Conservation (phyloP, 2,797 vertebrate species). For the Philypnodon macrostomus region DNA sequence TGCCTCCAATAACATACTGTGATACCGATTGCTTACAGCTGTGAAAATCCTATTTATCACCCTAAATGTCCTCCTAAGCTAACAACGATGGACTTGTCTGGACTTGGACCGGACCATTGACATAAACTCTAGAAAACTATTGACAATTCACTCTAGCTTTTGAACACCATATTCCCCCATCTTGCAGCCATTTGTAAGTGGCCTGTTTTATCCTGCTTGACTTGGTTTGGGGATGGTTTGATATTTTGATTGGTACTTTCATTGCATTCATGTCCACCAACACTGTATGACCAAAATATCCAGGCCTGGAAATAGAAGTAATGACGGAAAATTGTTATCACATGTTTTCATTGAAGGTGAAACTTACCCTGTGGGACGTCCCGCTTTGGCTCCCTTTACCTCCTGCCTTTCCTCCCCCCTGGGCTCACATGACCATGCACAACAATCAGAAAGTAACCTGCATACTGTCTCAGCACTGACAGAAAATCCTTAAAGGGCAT, state of each 20-base stretch:
- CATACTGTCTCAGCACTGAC: constrained; percentile 25
- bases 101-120: constrained; percentile 7
- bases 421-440: constrained; percentile 32
- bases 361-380: constrained; percentile 19
- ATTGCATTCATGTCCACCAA: constrained; percentile 11
- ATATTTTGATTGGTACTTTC: constrained; percentile 33
- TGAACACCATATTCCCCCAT: constrained; percentile 16
- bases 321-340: constrained; percentile 62
- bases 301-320: constrained; percentile 28
- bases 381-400: neutral
- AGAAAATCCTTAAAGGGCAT: constrained; percentile 22
- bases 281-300: constrained; percentile 17
- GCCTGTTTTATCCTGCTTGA: constrained; percentile 20
- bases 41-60: constrained; percentile 19
- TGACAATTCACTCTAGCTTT: constrained; percentile 37
- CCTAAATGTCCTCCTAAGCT: constrained; percentile 33
- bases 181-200: constrained; percentile 35
- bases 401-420: constrained; percentile 1
- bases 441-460: constrained; percentile 35
- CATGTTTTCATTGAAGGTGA: constrained; percentile 57
- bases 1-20: constrained; percentile 3
- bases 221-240: constrained; percentile 21
- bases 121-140: constrained; percentile 3
- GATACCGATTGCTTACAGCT: constrained; percentile 31
- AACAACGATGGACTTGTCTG: constrained; percentile 22